Base-by-base conservation (phyloP, 2,113 vertebrate species). In the Cnemophilus loriae region DNA sequence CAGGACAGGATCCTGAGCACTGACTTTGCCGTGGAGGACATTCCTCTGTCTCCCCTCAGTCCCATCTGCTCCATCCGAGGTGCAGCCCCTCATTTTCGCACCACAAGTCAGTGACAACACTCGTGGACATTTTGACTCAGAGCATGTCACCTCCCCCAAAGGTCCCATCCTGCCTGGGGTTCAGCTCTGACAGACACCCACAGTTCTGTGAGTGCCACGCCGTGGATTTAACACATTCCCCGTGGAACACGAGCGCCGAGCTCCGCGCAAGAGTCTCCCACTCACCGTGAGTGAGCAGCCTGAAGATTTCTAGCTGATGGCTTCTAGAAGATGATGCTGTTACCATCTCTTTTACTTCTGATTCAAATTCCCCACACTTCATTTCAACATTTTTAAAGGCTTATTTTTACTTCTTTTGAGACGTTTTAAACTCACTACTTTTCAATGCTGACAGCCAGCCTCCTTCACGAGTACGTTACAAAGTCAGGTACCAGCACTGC, bases 221-320 rank as follows among this genome's bases (percentile, higher is more conserved):
- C 77, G 13, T 55, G 67, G 4, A 76, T 87, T 57, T 83, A 41
- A 65, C 95, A 96, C 93, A 53, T 95, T 93, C 87, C 91, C 91
- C 46, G 4, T 80, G 91, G 78, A 87, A 96, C 94, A 95, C 42
- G 84, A 95, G 15, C 37, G 14, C 78, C 10, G 41, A 89, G 93
- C 93, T 94, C 94, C 87, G 35, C 85, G 91, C 82, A 80, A 32
- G 94, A 20, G 65, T 83, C 96, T 97, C 95, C 95, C 96, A 96
- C 96, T 95, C 93, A 74, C 89, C 83, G 61, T 79, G 95, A 97
- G 94, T 88, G 95, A 96, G 91, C 91, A 96, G 64, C 93, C 91
- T 39, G 2, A 17, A 57, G 42, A 49, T 10, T 39, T 68, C 78
- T 46, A 32, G 41, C 61, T 80, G 61, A 46, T 46, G 61, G 60